Evolutionary conservation across 1,140 invertebrate species (phyloP).

Genomic region (Brachionus rubens): DNA sequence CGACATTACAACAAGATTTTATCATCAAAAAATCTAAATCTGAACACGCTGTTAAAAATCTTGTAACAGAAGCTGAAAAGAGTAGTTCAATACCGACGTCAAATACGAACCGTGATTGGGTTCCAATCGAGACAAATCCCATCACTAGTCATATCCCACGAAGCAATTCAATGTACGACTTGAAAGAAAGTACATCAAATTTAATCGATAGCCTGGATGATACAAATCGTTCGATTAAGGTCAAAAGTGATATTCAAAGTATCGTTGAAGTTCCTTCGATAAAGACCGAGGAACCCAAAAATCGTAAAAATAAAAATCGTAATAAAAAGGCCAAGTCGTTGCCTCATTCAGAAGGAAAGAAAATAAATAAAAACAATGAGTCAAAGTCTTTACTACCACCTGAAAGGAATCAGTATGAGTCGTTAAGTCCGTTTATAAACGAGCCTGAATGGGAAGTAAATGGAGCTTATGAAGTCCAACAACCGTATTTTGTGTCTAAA

Average conservation of each 20-base stretch:
- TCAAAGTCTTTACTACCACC: too few relatives aligned
- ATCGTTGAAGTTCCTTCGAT: not conserved
- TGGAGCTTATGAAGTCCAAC: not conserved
- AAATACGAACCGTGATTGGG: slow-evolving; percentile 4
- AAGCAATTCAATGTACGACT: not conserved
- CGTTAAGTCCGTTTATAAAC: not conserved
- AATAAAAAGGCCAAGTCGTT: not conserved
- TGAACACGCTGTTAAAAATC: not conserved
- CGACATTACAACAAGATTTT: not conserved
- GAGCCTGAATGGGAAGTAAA: not conserved
- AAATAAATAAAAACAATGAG: not conserved
- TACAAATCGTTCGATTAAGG: not conserved
- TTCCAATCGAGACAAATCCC: not conserved
- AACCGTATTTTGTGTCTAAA: not conserved
- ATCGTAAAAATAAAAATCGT: not conserved
- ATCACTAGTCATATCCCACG: not conserved
- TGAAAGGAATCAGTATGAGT: not conserved
- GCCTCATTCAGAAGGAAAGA: not conserved
- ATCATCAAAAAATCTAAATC: not conserved
- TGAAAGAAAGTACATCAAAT: not conserved
- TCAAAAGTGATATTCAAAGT: not conserved
- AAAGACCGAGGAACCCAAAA: too few relatives aligned
- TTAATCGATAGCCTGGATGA: not conserved
- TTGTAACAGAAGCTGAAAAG: not conserved
- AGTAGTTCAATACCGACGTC: not conserved